Evolutionary conservation across 2,888 invertebrate genomes (phyloP), one percentile per base, ranked within the genome.

Genomic region (Drosophila putrida): DNA sequence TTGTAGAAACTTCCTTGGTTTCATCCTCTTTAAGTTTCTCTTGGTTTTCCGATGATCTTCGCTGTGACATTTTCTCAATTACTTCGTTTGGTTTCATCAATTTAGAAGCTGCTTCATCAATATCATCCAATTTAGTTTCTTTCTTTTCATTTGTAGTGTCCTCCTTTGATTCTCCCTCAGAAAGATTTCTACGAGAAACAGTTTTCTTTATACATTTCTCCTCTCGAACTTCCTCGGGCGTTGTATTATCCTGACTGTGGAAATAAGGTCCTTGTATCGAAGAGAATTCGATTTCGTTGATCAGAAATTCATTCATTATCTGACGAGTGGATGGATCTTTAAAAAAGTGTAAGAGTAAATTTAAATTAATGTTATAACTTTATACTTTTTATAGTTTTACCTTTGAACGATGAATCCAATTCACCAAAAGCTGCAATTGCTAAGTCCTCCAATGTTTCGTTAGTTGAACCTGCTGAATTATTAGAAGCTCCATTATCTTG

Each of bases 401-500:
- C 71, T 28, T 54, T 39, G 0, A 25, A 8, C 4, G 27, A n/a
- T 9, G 15, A 31, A 5, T 33, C 61, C 4, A 27, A 13, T 8
- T 61, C 59, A 0, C 51, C 49, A 43, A 57, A 28, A 4, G 55
- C 39, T 6, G 28, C 13, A 38, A 41, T 31, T 20, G 27, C 31
- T 9, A 64, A 38, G 33, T 71, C 72, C 47, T 70, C 59, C 6
- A 49, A 51, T 43, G 50, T 49, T 15, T 67, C 60, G 25, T 44
- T 67, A 39, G 62, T 6, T 53, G 63, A 51, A 87, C 82, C 84
- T 82, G 80, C 75, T 72, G 74, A 84, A 85, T 58, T 84, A 78
- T 64, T 71, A 76, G 61, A 76, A 67, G 60, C 51, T 44, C 67
- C 60, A 63, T 77, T 79, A 80, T 78, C 75, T 58, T 69, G 73